Percentiles rank a stretch among this genome's conserved stretches.
Evolutionary conservation across 2,113 vertebrate species (phyloP).

Genomic region (Strix aluco): DNA sequence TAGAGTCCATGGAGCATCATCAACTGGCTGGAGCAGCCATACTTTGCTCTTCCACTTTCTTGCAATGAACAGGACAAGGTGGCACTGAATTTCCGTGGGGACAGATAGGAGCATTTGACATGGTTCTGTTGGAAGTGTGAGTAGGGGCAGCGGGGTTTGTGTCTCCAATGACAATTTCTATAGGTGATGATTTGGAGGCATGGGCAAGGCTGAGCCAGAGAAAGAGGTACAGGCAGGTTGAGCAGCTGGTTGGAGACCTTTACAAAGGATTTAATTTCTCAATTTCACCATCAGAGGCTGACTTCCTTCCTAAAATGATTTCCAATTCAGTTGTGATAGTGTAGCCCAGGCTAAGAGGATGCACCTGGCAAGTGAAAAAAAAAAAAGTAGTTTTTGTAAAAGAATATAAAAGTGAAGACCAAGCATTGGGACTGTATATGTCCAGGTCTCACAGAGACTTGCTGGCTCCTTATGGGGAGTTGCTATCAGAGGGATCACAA

Average conservation of each 20-base stretch:
- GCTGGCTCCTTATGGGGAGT: background rate
- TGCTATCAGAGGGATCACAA: background rate
- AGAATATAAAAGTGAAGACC: background rate
- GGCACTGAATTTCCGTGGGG: background rate
- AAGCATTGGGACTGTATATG: background rate
- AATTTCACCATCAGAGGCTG: background rate
- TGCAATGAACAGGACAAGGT: background rate
- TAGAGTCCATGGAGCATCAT: background rate
- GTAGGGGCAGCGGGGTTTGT: background rate
- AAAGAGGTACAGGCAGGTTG: background rate
- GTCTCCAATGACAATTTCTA: background rate
- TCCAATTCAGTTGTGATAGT: background rate
- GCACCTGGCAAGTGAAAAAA: background rate
- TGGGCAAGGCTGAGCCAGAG: background rate
- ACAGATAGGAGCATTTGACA: background rate
- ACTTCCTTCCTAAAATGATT: background rate
- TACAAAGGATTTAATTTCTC: background rate
- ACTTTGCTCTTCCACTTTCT: background rate
- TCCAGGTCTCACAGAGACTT: too few species aligned
- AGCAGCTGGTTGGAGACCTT: background rate
- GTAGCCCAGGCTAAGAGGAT: background rate
- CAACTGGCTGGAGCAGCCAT: background rate
- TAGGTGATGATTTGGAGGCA: background rate
- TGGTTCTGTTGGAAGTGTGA: background rate
- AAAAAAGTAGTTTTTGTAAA: background rate